Evolutionary conservation across 2,797 vertebrate genomes (phyloP).

Genomic region (Hirundo rustica): DNA sequence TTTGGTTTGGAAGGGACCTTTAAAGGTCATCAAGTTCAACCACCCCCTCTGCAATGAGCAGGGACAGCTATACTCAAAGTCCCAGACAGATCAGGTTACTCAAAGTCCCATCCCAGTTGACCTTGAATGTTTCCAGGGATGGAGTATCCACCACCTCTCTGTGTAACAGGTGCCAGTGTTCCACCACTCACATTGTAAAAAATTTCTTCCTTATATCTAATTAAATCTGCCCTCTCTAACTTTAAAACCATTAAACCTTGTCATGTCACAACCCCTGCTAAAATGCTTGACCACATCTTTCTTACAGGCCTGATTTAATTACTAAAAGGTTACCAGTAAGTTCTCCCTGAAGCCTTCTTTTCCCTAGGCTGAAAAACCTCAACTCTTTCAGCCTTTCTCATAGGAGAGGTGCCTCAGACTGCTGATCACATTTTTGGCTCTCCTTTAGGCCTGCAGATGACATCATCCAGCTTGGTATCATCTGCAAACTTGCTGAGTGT

Average conservation of each 20-base stretch:
- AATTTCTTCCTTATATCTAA: background rate
- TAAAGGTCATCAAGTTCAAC: background rate
- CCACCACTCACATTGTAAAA: background rate
- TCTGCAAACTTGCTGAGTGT: background rate
- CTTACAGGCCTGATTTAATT: background rate
- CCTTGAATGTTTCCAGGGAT: background rate
- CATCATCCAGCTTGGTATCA: background rate
- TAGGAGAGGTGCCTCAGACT: fast-evolving
- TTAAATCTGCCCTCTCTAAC: background rate
- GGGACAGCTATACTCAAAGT: background rate
- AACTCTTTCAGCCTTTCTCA: background rate
- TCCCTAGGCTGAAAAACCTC: background rate
- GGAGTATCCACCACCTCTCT: background rate
- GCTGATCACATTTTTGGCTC: background rate
- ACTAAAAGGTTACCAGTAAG: background rate
- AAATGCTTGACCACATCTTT: background rate
- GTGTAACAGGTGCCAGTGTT: fast-evolving
- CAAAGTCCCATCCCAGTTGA: background rate
- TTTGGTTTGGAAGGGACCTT: background rate
- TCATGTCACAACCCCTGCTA: background rate
- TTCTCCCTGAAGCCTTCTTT: background rate
- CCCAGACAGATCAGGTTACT: background rate
- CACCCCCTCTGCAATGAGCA: background rate
- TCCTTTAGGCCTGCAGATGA: background rate
- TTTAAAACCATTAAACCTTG: background rate